Percentiles rank a stretch among this genome's conserved stretches.
Evolutionary conservation across 2,888 invertebrate genomes (phyloP).

Genomic region (Drosophila fulvimacula): DNA sequence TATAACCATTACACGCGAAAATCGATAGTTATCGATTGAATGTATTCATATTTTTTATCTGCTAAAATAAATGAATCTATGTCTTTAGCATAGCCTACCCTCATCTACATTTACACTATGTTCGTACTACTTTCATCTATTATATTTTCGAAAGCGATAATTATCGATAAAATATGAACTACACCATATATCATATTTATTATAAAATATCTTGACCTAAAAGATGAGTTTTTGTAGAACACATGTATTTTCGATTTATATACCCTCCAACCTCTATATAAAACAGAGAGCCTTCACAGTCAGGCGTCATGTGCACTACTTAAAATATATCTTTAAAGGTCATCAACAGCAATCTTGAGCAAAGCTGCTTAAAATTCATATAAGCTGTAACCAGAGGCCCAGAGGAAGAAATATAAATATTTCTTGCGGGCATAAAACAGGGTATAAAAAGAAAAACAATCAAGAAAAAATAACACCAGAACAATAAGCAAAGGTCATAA

Average conservation of each 20-base stretch:
- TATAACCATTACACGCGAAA: no score
- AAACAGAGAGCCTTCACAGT: neutral
- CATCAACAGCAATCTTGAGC: neutral
- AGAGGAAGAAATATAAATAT: neutral
- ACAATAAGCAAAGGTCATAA: slow-evolving; percentile 48
- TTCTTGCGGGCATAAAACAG: neutral
- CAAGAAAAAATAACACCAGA: slow-evolving; percentile 3
- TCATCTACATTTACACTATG: no score
- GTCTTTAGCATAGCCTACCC: no score
- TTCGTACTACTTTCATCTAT: no score
- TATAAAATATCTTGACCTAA: no score
- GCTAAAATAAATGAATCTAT: no score
- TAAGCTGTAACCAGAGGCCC: neutral
- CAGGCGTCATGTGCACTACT: no score
- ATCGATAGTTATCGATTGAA: neutral
- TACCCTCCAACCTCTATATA: no score
- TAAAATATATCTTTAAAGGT: slow-evolving; percentile 4
- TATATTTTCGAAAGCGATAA: no score
- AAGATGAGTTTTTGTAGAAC: neutral
- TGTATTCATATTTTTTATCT: no score
- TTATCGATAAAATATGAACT: no score
- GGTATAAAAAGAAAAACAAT: slow-evolving; percentile 18
- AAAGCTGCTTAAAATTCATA: slow-evolving; percentile 10
- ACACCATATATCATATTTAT: no score
- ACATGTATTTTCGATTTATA: neutral